Percentiles rank a stretch among this genome's conserved stretches.
These are phyloP conservation scores for Abrostola tripartita DNA, from an alignment of 2,888 invertebrate genomes.

Conservation along the genomic window DNA sequence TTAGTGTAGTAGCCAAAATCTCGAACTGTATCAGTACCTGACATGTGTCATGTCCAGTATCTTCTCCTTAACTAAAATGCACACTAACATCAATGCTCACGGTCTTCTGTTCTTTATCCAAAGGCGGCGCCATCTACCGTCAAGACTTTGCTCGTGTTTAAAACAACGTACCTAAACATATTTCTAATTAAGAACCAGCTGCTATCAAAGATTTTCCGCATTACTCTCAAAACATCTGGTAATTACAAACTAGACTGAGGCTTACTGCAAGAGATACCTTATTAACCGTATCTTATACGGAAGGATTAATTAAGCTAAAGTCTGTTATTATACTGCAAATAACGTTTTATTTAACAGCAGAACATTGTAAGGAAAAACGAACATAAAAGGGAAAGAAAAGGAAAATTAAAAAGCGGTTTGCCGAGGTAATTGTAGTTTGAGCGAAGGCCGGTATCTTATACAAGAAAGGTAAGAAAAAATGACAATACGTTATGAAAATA, in stretches of 20 bases:
- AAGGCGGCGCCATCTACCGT: no score
- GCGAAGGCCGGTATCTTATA: not conserved
- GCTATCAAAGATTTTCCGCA: slow-evolving; percentile 22
- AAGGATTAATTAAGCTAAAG: slow-evolving; percentile 26
- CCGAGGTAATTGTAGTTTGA: not conserved
- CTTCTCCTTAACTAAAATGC: no score
- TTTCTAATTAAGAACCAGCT: slow-evolving; percentile 35
- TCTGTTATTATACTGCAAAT: slow-evolving; percentile 5
- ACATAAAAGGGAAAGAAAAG: not conserved
- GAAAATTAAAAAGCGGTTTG: slow-evolving; percentile 1
- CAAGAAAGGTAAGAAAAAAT: not conserved
- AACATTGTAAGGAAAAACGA: not conserved
- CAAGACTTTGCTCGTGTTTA: not conserved
- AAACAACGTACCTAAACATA: slow-evolving; percentile 14
- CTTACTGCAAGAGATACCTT: slow-evolving; percentile 31
- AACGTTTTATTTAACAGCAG: slow-evolving; percentile 4
- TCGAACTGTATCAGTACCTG: not conserved
- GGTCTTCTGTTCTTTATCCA: no score
- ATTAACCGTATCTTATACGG: slow-evolving; percentile 21
- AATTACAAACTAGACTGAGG: slow-evolving; percentile 30
- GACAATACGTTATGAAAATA: not conserved
- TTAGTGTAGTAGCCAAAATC: not conserved
- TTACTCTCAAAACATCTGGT: slow-evolving; percentile 19
- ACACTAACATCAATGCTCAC: no score
- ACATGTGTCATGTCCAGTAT: no score